A percentile compares a stretch with the other conserved stretches of the same genome.
Evolutionary conservation across 2,113 vertebrate genomes (phyloP).

Genomic region (Myiozetetes cayanensis): DNA sequence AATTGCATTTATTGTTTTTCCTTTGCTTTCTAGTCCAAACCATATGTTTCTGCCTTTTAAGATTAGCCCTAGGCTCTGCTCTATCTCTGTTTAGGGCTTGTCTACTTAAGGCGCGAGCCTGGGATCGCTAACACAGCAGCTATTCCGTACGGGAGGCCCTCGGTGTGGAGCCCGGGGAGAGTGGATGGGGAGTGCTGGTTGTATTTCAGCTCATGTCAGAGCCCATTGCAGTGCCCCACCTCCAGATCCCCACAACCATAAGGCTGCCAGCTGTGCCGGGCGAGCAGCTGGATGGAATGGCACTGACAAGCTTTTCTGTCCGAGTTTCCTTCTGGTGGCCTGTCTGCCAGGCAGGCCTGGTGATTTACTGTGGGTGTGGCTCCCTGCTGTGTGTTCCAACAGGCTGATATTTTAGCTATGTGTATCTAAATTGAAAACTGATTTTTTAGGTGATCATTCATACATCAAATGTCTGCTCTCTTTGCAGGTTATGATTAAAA

Average conservation of each 20-base stretch:
- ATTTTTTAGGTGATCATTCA: not conserved
- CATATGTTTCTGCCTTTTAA: conserved; percentile 63
- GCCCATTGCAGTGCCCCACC: not conserved
- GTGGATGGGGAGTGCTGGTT: not conserved
- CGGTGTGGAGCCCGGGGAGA: not conserved
- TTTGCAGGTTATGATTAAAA: conserved; percentile 87
- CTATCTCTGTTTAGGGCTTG: conserved; percentile 27
- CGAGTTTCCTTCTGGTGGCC: not conserved
- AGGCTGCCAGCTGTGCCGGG: conserved; percentile 45
- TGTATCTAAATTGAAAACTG: not conserved
- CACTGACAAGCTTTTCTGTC: not conserved
- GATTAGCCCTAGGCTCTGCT: conserved; percentile 55
- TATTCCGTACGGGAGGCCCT: not conserved
- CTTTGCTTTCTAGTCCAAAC: conserved; percentile 62
- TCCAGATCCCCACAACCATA: not conserved
- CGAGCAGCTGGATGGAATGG: not conserved
- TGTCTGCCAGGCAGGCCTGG: not conserved
- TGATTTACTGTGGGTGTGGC: not conserved
- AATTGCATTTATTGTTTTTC: conserved; percentile 63
- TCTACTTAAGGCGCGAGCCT: not conserved
- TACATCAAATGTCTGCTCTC: not conserved
- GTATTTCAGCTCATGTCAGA: not conserved
- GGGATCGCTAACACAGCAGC: not conserved
- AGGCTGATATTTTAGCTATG: not conserved
- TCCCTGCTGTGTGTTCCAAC: not conserved